These are phyloP conservation scores for Pavo muticus DNA, from an alignment of 2,113 vertebrate genomes.

Conservation along the genomic window DNA sequence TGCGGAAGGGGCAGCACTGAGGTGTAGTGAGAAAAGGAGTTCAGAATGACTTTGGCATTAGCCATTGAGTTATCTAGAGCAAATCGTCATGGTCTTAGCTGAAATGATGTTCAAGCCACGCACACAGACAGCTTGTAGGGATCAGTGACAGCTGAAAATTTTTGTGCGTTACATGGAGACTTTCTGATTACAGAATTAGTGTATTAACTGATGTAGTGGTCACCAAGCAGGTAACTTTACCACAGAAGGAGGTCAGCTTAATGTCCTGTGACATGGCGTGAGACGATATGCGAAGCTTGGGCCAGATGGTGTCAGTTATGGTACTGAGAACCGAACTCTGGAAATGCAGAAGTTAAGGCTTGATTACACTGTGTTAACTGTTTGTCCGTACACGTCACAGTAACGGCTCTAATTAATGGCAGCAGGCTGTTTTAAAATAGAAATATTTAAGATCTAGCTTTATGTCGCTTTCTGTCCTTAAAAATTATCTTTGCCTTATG, in stretches of 20 bases:
- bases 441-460: background rate
- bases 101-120: background rate
- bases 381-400: background rate
- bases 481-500: background rate
- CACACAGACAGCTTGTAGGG: background rate
- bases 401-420: slow-evolving; percentile 13
- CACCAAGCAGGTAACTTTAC: background rate
- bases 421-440: background rate
- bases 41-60: background rate
- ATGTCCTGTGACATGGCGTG: background rate
- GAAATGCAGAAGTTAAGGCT: slow-evolving; percentile 60
- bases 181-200: background rate
- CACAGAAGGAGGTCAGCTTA: background rate
- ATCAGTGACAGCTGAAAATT: background rate
- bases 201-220: background rate
- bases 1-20: background rate
- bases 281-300: background rate
- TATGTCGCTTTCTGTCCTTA: background rate
- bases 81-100: background rate
- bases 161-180: background rate
- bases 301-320: slow-evolving; percentile 57
- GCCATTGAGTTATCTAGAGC: background rate
- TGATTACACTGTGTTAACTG: slow-evolving; percentile 52
- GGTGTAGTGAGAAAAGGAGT: background rate
- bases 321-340: background rate